phyloP scores from a whole-genome alignment of 2,888 invertebrate species.

The Ernsta delagoae region DNA sequence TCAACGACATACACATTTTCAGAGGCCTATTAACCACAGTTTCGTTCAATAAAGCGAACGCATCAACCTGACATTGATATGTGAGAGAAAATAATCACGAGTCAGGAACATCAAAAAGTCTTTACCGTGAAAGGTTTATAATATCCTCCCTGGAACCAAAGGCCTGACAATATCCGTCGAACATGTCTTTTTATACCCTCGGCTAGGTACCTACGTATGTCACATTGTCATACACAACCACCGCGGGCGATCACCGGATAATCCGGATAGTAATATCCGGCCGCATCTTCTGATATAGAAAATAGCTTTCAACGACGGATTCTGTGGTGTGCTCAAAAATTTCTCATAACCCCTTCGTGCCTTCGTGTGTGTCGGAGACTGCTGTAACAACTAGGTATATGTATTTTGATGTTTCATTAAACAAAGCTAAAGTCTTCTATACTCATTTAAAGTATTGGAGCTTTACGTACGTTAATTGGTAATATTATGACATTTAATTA shows the following conservation, averaged over 20 bases:
- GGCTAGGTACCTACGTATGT: constrained; percentile 39
- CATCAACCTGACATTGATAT: constrained; percentile 12
- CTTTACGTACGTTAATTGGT: too few relatives aligned
- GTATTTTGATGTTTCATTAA: too few relatives aligned
- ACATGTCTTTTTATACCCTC: constrained; percentile 49
- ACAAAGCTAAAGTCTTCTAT: too few relatives aligned
- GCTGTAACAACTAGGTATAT: too few relatives aligned
- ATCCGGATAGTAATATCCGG: constrained; percentile 73
- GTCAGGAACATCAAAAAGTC: constrained; percentile 29
- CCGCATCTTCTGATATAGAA: constrained; percentile 43
- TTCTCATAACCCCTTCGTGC: neutral
- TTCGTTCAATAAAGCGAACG: constrained; percentile 10
- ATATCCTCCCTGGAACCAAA: constrained; percentile 59
- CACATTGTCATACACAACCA: constrained; percentile 48
- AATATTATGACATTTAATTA: too few relatives aligned
- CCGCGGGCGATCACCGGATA: constrained; percentile 65
- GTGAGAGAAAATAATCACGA: constrained; percentile 26
- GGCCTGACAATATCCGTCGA: constrained; percentile 61
- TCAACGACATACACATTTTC: neutral
- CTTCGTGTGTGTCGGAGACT: neutral
- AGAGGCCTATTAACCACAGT: neutral
- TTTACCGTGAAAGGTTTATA: constrained; percentile 47
- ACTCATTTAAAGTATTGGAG: too few relatives aligned
- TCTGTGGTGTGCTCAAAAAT: neutral
- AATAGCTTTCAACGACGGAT: constrained; percentile 16